These are phyloP conservation scores for Dasypolia templi DNA, from an alignment of 2,888 invertebrate species.

Conservation along the genomic window DNA sequence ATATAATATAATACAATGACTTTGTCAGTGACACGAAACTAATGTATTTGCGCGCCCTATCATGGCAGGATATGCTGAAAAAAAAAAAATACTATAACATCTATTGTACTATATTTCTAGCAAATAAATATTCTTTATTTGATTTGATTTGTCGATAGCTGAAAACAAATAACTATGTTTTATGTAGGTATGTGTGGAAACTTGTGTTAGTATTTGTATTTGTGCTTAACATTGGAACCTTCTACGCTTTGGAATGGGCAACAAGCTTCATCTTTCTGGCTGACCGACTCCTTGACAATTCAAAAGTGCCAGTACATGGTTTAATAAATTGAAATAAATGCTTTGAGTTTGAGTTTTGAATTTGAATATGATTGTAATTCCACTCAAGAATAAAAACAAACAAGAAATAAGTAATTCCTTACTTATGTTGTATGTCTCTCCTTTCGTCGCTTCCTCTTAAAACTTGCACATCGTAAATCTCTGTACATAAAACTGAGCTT, in stretches of 20 bases:
- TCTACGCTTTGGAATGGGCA: neutral
- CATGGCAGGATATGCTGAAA: no score
- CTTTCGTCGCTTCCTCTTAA: conserved; percentile 32
- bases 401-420: neutral
- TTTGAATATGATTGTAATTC: neutral
- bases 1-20: no score
- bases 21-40: no score
- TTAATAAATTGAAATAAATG: neutral
- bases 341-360: neutral
- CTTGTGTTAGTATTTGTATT: neutral
- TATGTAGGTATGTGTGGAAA: neutral
- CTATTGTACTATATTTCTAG: no score
- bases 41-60: no score
- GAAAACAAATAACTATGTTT: no score
- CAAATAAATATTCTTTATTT: no score
- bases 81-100: no score
- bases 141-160: no score
- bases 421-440: neutral
- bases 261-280: neutral
- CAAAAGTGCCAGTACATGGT: neutral
- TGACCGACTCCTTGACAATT: neutral
- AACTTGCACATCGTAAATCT: conserved; percentile 42
- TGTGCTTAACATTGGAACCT: neutral
- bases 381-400: conserved; percentile 14
- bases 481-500: conserved; percentile 63